Percentiles rank a stretch among this genome's conserved stretches.
Conservation (phyloP, 2,797 vertebrate genomes). For the Aselliscus stoliczkanus region DNA sequence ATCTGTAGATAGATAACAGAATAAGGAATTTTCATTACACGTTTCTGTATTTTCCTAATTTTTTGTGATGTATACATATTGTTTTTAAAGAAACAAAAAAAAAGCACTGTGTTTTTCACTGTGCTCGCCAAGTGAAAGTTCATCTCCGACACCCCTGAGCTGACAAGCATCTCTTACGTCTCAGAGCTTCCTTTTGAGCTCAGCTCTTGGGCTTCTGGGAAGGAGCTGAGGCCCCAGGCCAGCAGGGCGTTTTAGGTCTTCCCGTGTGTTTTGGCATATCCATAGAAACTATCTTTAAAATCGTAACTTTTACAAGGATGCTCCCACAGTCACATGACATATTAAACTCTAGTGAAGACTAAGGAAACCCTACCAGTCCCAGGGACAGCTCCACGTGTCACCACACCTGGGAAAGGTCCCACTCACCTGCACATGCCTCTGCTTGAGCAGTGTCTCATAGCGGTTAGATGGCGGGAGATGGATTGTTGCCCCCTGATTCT, state of each 20-base stretch:
- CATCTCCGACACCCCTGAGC: background rate
- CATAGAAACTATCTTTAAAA: background rate
- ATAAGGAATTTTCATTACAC: background rate
- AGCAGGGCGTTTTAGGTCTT: background rate
- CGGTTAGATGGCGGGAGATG: conserved; percentile 92
- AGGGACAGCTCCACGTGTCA: fast-evolving
- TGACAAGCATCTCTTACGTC: background rate
- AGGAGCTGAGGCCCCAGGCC: background rate
- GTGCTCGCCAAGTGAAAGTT: background rate
- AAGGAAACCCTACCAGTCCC: background rate
- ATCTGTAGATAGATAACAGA: background rate
- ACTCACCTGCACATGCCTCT: conserved; percentile 94
- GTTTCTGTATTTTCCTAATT: background rate
- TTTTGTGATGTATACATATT: background rate
- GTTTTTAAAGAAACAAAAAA: background rate
- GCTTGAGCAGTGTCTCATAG: conserved; percentile 96
- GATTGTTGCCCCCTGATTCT: conserved; percentile 94
- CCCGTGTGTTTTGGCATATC: background rate
- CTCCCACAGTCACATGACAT: background rate
- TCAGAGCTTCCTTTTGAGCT: background rate
- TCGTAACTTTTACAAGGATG: background rate
- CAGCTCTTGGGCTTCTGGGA: background rate
- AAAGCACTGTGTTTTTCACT: background rate
- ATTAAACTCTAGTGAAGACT: background rate
- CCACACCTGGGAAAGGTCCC: fast-evolving